Percentiles rank a stretch among this genome's conserved stretches.
Evolutionary conservation across 2,888 invertebrate species (phyloP).

Genomic region (Plebejus melissa): DNA sequence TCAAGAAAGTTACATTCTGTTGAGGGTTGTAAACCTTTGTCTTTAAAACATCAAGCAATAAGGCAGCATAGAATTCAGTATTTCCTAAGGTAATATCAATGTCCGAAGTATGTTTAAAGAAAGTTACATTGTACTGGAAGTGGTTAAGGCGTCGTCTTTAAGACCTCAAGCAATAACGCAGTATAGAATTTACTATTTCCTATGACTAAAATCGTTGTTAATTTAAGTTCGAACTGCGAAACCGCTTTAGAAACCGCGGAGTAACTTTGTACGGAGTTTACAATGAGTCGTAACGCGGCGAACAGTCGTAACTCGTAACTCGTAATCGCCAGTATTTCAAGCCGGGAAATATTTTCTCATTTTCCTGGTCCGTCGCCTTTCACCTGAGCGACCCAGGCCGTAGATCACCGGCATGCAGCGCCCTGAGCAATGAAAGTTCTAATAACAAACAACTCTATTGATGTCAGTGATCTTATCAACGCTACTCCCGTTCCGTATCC

Average conservation of each 20-base stretch:
- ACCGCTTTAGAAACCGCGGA: neutral
- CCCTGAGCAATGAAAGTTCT: slow-evolving; percentile 58
- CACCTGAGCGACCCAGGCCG: slow-evolving; percentile 33
- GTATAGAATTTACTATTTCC: neutral
- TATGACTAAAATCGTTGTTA: neutral
- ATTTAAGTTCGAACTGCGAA: neutral
- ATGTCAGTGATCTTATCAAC: slow-evolving; percentile 40
- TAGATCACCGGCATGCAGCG: slow-evolving; percentile 44
- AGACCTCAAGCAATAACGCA: neutral
- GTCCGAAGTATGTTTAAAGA: neutral
- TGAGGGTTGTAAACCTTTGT: neutral
- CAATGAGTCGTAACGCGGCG: slow-evolving; percentile 16
- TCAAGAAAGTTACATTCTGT: neutral
- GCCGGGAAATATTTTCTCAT: slow-evolving; percentile 17
- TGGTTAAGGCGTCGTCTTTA: neutral
- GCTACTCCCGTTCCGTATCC: slow-evolving; percentile 32
- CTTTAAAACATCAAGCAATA: neutral
- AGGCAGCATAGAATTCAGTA: neutral
- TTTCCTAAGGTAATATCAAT: too few species aligned
- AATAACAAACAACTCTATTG: slow-evolving; percentile 43
- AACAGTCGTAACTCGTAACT: slow-evolving; percentile 14
- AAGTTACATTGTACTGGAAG: neutral
- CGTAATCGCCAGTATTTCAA: slow-evolving; percentile 8
- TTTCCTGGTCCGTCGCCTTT: slow-evolving; percentile 34
- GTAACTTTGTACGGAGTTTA: slow-evolving; percentile 1